Evolutionary conservation across 2,113 vertebrate species (phyloP).

Genomic region (Psittacula cyanocephala): DNA sequence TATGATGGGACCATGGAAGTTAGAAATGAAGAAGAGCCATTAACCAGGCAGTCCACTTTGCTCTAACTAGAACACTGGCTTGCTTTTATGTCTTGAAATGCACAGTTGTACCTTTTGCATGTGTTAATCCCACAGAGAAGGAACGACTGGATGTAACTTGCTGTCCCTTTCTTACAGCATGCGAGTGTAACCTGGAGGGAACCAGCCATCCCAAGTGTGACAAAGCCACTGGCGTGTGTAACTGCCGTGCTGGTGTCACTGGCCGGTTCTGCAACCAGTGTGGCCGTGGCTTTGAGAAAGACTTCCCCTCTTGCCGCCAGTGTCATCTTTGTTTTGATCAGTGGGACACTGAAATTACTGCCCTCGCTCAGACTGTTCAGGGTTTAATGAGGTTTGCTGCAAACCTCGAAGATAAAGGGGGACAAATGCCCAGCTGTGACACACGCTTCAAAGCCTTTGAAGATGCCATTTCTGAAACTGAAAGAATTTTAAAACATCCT

Average conservation of each 20-base stretch:
- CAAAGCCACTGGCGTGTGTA: conserved; percentile 77
- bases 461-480: conserved; percentile 68
- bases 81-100: background rate
- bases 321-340: conserved; percentile 82
- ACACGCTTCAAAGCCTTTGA: conserved; percentile 59
- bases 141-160: background rate
- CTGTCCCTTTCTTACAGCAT: conserved; percentile 69
- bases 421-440: conserved; percentile 41
- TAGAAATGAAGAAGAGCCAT: background rate
- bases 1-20: background rate
- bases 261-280: conserved; percentile 82
- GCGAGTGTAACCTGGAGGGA: conserved; percentile 82
- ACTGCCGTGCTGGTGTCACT: conserved; percentile 71
- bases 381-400: conserved; percentile 71
- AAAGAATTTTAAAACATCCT: conserved; percentile 65
- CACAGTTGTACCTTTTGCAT: background rate
- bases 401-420: conserved; percentile 55
- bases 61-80: background rate
- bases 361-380: conserved; percentile 67
- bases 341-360: conserved; percentile 72
- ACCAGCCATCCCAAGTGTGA: conserved; percentile 78
- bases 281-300: conserved; percentile 50
- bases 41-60: background rate
- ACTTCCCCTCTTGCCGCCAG: conserved; percentile 78
- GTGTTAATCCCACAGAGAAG: background rate